A percentile compares a stretch with the other conserved stretches of the same genome.
These are phyloP conservation scores for Vannuccia rotundouncinata DNA, from an alignment of 2,888 invertebrate genomes.

Conservation along the genomic window DNA sequence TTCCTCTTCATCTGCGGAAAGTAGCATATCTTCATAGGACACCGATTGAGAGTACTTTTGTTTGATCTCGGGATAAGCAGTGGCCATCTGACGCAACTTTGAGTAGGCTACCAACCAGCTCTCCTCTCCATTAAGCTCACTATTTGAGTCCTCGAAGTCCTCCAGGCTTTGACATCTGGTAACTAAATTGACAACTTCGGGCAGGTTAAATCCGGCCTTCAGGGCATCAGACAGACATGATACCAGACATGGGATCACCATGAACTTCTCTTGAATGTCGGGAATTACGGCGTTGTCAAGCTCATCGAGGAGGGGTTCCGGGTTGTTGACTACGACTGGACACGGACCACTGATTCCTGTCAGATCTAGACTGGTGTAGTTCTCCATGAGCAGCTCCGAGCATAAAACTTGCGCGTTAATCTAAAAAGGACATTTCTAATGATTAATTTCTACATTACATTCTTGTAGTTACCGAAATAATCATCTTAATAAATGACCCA, in stretches of 20 bases:
- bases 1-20: neutral
- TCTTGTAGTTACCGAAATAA: no score
- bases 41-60: neutral
- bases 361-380: slow-evolving; percentile 1
- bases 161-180: slow-evolving; percentile 25
- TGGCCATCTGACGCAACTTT: neutral
- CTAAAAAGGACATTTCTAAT: no score
- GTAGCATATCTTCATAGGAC: neutral
- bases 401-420: slow-evolving; percentile 32
- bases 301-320: slow-evolving; percentile 34
- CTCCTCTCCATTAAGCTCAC: neutral
- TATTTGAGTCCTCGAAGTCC: neutral
- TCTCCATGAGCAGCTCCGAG: slow-evolving; percentile 25
- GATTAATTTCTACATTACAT: no score
- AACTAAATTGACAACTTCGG: slow-evolving; percentile 28
- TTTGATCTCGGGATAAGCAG: neutral
- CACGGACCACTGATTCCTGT: neutral
- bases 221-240: slow-evolving; percentile 28
- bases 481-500: no score
- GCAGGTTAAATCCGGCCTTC: slow-evolving; percentile 24
- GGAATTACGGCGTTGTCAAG: slow-evolving; percentile 31
- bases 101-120: neutral
- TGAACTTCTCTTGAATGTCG: slow-evolving; percentile 27
- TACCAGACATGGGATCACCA: slow-evolving; percentile 32
- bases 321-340: slow-evolving; percentile 33